A percentile compares a stretch with the other conserved stretches of the same genome.
These are phyloP conservation scores for Creontiades dilutus DNA, from an alignment of 2,888 invertebrate genomes.

Conservation along the genomic window DNA sequence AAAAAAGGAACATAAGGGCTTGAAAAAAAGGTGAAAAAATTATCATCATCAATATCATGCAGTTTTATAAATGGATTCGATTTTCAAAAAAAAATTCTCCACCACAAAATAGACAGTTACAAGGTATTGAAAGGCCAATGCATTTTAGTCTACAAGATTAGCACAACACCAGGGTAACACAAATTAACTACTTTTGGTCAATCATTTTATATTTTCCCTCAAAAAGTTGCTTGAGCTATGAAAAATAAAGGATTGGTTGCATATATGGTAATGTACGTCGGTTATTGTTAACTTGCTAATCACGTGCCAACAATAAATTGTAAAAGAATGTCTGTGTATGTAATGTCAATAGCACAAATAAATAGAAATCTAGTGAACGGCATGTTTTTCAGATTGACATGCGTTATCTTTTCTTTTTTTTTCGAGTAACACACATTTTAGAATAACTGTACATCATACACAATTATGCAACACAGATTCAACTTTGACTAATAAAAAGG, in stretches of 20 bases:
- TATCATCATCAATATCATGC: slow-evolving; percentile 65
- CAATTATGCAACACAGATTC: slow-evolving; percentile 75
- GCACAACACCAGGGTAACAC: slow-evolving; percentile 72
- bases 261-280: slow-evolving; percentile 64
- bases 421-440: slow-evolving; percentile 70
- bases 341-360: slow-evolving; percentile 71
- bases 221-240: slow-evolving; percentile 69
- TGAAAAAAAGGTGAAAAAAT: slow-evolving; percentile 59
- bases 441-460: slow-evolving; percentile 75
- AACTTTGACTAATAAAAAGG: slow-evolving; percentile 61
- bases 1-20: slow-evolving; percentile 44
- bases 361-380: slow-evolving; percentile 70
- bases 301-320: slow-evolving; percentile 73
- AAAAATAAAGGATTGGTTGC: slow-evolving; percentile 64
- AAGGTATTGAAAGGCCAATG: slow-evolving; percentile 73
- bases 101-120: slow-evolving; percentile 71
- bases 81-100: slow-evolving; percentile 63
- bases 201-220: slow-evolving; percentile 63
- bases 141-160: slow-evolving; percentile 74
- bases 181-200: slow-evolving; percentile 71
- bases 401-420: slow-evolving; percentile 54
- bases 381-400: slow-evolving; percentile 72
- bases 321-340: slow-evolving; percentile 69
- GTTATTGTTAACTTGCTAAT: slow-evolving; percentile 75
- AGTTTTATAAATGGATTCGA: slow-evolving; percentile 60